Evolutionary conservation across 1,140 invertebrate genomes (phyloP).

Genomic region (Trachelipus rathkii): DNA sequence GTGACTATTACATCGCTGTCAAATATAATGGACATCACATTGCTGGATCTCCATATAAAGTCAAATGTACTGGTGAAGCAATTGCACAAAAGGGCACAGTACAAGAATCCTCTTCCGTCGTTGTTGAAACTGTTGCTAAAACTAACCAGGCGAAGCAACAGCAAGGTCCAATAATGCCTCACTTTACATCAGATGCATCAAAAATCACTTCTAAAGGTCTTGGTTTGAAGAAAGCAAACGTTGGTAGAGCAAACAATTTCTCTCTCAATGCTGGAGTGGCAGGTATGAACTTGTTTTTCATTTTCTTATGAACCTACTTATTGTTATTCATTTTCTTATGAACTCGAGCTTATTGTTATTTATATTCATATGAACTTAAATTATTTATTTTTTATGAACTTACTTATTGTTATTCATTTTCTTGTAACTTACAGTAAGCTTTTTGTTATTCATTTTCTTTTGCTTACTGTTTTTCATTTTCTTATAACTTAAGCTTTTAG

Average conservation of each 20-base stretch:
- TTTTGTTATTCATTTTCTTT: too few species aligned
- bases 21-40: constrained; percentile 96
- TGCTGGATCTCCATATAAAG: constrained; percentile 86
- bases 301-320: too few species aligned
- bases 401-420: too few species aligned
- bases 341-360: too few species aligned
- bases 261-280: constrained; percentile 81
- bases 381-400: too few species aligned
- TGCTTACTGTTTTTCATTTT: too few species aligned
- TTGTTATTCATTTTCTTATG: too few species aligned
- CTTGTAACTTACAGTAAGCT: too few species aligned
- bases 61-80: constrained; percentile 60
- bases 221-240: constrained; percentile 89
- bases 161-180: constrained; percentile 24
- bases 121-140: constrained; percentile 91
- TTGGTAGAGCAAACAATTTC: constrained; percentile 89
- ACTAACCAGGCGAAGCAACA: constrained; percentile 59
- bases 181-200: constrained; percentile 83
- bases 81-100: constrained; percentile 71
- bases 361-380: too few species aligned
- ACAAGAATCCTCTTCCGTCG: constrained; percentile 83
- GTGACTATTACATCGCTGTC: constrained; percentile 91
- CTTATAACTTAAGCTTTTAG: too few species aligned
- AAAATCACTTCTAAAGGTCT: constrained; percentile 89
- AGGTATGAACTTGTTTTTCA: constrained; percentile 64